These are phyloP conservation scores for Oryctolagus cuniculus DNA, from an alignment of 2,113 vertebrate genomes.

Conservation along the genomic window DNA sequence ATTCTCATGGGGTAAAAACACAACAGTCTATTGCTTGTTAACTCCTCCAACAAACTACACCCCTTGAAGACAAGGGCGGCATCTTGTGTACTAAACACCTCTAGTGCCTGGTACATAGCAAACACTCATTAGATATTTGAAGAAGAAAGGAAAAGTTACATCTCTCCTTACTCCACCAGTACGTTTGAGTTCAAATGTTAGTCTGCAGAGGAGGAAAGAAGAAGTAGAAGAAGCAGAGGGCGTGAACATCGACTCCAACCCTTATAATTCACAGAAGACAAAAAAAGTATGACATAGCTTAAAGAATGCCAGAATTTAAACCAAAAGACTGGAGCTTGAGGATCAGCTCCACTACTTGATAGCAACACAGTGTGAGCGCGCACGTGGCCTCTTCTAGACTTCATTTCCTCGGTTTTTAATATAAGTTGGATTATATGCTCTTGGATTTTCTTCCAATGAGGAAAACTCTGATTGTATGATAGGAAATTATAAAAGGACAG, in stretches of 20 bases:
- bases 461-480: background rate
- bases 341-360: background rate
- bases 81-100: background rate
- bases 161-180: background rate
- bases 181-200: background rate
- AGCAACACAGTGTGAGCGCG: background rate
- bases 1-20: background rate
- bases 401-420: background rate
- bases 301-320: background rate
- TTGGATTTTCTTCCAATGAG: background rate
- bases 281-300: background rate
- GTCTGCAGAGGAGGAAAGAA: background rate
- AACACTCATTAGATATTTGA: background rate
- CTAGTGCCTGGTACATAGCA: background rate
- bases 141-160: background rate
- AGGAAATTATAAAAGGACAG: slow-evolving; percentile 3
- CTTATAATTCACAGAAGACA: background rate
- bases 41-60: background rate
- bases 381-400: background rate
- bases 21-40: background rate
- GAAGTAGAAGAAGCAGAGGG: background rate
- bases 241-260: background rate
- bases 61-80: background rate
- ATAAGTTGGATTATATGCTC: background rate
- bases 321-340: background rate